Conservation (phyloP, 30 jellyfish, hydroid and myxozoan species). For the Aurelia aurita region DNA sequence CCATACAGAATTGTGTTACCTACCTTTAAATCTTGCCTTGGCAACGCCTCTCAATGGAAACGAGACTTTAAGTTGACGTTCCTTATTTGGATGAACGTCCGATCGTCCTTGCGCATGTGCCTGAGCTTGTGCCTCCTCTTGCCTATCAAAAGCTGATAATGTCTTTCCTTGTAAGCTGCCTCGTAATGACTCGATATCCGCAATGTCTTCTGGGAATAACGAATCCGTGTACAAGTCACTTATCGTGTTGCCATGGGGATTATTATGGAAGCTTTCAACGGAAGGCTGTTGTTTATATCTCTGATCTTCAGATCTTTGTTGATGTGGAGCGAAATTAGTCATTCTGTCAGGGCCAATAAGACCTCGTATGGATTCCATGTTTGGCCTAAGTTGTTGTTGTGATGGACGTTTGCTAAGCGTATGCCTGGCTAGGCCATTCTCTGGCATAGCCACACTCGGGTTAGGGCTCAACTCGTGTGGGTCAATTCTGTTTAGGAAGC, state of each 20-base stretch:
- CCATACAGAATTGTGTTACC: too few species aligned
- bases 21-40: slow-evolving; percentile 33
- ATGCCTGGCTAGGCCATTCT: slow-evolving; percentile 66
- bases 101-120: slow-evolving; percentile 69
- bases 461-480: slow-evolving; percentile 75
- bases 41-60: slow-evolving; percentile 49
- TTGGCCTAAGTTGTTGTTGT: neutral
- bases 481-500: slow-evolving; percentile 73
- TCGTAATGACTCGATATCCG: slow-evolving; percentile 85
- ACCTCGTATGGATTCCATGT: neutral
- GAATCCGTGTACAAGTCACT: slow-evolving; percentile 92
- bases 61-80: slow-evolving; percentile 44
- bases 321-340: slow-evolving; percentile 4
- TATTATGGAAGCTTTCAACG: slow-evolving; percentile 15
- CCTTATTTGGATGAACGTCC: slow-evolving; percentile 29
- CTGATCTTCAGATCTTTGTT: slow-evolving; percentile 8
- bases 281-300: slow-evolving; percentile 31
- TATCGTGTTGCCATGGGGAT: slow-evolving; percentile 47
- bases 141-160: slow-evolving; percentile 77
- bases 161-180: slow-evolving; percentile 97
- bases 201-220: slow-evolving; percentile 90
- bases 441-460: slow-evolving; percentile 82
- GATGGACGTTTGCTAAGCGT: slow-evolving; percentile 64
- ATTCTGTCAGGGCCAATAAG: neutral
- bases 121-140: slow-evolving; percentile 47